Percentiles rank a stretch among this genome's conserved stretches.
These are phyloP conservation scores for Lemur catta DNA, from an alignment of 2,797 vertebrate genomes.

Conservation along the genomic window DNA sequence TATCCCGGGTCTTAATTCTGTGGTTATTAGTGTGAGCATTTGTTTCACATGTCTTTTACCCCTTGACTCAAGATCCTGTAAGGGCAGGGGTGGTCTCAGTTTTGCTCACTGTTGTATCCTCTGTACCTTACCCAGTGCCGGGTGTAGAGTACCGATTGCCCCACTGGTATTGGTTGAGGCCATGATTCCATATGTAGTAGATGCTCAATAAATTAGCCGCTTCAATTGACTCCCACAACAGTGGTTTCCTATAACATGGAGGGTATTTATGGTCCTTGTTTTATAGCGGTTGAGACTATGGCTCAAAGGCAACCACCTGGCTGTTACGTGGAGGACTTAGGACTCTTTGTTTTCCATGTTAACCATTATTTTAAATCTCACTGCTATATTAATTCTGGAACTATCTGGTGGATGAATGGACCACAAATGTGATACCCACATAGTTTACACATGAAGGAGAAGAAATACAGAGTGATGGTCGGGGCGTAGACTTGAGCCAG, in stretches of 20 bases:
- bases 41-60: not conserved
- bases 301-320: not conserved
- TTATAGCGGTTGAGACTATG: not conserved
- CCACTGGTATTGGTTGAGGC: not conserved
- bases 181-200: not conserved
- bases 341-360: not conserved
- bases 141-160: not conserved
- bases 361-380: not conserved
- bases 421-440: not conserved
- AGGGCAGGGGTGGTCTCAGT: not conserved
- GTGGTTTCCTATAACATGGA: not conserved
- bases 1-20: not conserved
- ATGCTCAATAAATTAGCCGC: not conserved
- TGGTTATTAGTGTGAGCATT: not conserved
- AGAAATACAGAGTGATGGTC: not conserved
- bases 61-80: accelerated
- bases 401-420: not conserved
- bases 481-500: no score
- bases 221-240: not conserved
- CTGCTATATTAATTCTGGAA: not conserved
- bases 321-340: not conserved
- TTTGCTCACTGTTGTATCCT: not conserved
- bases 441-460: not conserved
- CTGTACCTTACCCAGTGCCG: not conserved
- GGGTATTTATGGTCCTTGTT: not conserved